Evolutionary conservation across 2,113 vertebrate species (phyloP).

Genomic region (Rhadina sibilatrix): DNA sequence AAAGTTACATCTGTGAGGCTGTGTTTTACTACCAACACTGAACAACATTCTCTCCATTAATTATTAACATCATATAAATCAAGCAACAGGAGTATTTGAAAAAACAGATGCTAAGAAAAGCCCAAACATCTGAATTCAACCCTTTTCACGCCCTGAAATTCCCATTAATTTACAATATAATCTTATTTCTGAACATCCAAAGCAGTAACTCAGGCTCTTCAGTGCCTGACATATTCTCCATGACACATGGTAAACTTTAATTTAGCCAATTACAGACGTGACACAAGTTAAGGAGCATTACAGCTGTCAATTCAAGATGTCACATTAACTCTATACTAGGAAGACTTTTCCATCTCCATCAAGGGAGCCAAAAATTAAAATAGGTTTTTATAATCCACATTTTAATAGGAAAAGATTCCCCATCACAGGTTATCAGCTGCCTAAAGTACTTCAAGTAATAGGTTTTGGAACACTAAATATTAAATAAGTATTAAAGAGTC

Average conservation of each 20-base stretch:
- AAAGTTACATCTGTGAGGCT: not conserved
- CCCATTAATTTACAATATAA: not conserved
- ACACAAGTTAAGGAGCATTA: conserved; percentile 20
- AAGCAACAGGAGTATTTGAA: not conserved
- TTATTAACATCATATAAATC: not conserved
- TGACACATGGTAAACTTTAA: conserved; percentile 2
- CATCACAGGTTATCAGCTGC: not conserved
- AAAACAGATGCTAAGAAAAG: not conserved
- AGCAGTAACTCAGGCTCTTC: not conserved
- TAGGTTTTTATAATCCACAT: not conserved
- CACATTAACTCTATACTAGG: not conserved
- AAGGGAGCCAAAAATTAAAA: not conserved
- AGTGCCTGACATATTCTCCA: not conserved
- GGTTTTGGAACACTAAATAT: not conserved
- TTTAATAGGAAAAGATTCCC: not conserved
- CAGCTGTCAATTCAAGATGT: conserved; percentile 16
- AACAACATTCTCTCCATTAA: not conserved
- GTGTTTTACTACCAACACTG: not conserved
- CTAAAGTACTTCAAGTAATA: not conserved
- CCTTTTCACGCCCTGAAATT: not conserved
- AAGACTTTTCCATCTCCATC: not conserved
- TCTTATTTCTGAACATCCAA: not conserved
- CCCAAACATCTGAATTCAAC: not conserved
- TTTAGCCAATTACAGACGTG: conserved; percentile 8
- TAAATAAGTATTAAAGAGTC: not conserved